Evolutionary conservation across 2,888 invertebrate genomes (phyloP), one percentile per base, ranked within the genome.

Genomic region (Nephrocerus scutellatus): DNA sequence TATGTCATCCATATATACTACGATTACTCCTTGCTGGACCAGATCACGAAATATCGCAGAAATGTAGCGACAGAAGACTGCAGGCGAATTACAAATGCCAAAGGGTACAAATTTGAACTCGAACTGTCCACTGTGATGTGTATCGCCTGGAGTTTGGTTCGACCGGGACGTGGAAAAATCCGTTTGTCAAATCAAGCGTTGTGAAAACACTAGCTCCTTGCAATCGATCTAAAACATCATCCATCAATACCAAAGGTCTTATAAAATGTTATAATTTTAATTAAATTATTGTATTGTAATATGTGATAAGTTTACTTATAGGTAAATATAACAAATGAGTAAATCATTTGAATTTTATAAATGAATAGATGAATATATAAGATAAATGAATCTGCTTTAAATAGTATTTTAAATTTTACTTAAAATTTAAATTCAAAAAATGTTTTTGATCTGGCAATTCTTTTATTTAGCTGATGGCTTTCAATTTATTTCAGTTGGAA

Each of bases 1-100:
- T 3, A 50, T 33, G 14, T 47, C 44, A 9, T 44, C 44, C 24
- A 50, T 45, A 8, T 44, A 47, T 3, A 32, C 38, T 10, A 31
- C 12, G 6, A 43, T 19, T 2, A 15, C 9, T 10, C 28, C 31
- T 10, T 30, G 19, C 14, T 25, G 24, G 3, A 41, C 32, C 16
- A 41, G 12, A 10, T 20, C 26, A 12, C 36, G 26, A 8, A 36
- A 29, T 3, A 41, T 20, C 5, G 29, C 22, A 2, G 15, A 19
- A 8, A 39, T 34, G 10, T 18, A 34, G 8, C 38, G n/a, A 1
- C 13, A 18, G 19, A 38, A 38, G 6, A 31, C 38, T 9, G 32
- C 33, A 2, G 39, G 39, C 2, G 33, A 34, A 23, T 29, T 39
- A 6, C n/a, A 32, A 8, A 39, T 39, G 1, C 45, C 41, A 21